These are phyloP conservation scores for Oplegnathus fasciatus DNA, from an alignment of 2,113 vertebrate species.

Conservation along the genomic window DNA sequence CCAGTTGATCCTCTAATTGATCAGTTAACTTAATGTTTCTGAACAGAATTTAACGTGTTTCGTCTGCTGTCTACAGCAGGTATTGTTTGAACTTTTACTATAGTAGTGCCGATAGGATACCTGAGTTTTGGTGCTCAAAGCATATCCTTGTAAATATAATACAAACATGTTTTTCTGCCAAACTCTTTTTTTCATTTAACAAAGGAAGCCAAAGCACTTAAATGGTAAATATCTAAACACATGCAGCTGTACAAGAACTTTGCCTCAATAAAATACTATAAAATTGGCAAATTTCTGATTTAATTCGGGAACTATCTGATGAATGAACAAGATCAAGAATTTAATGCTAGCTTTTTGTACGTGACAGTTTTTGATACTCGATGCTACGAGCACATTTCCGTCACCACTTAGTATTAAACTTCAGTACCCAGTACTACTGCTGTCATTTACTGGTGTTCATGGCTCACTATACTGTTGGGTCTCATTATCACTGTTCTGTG, in stretches of 20 bases:
- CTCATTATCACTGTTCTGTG: constrained; percentile 38
- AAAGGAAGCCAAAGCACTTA: not conserved
- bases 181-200: not conserved
- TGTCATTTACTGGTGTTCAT: not conserved
- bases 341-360: not conserved
- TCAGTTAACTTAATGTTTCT: too few relatives aligned
- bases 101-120: too few relatives aligned
- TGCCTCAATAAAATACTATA: not conserved
- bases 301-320: not conserved
- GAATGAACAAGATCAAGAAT: not conserved
- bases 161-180: not conserved
- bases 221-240: not conserved
- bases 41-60: too few relatives aligned
- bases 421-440: not conserved
- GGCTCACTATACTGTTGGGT: constrained; percentile 28
- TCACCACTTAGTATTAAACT: too few relatives aligned
- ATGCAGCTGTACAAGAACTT: not conserved
- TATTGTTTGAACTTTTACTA: too few relatives aligned
- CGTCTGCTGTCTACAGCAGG: too few relatives aligned
- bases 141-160: not conserved
- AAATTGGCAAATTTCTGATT: not conserved
- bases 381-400: not conserved
- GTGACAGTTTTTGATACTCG: not conserved
- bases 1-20: too few relatives aligned
- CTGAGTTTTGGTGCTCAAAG: not conserved